Percentiles rank a stretch among this genome's conserved stretches.
These are phyloP conservation scores for Plecotus auritus DNA, from an alignment of 2,113 vertebrate species.

Conservation along the genomic window DNA sequence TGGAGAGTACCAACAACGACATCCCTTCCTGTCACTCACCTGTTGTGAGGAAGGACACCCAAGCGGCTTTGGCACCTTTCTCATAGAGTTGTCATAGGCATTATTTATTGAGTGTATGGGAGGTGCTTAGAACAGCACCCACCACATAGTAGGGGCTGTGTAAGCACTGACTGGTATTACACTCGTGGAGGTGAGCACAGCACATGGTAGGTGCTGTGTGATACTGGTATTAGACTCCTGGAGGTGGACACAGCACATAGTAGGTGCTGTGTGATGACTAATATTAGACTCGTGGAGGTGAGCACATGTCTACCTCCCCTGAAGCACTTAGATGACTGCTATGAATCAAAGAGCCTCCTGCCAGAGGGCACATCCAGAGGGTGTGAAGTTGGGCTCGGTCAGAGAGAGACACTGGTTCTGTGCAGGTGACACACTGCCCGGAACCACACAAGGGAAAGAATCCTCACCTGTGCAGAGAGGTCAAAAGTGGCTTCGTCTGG, in stretches of 20 bases:
- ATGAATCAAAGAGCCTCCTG: background rate
- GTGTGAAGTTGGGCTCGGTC: background rate
- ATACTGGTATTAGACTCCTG: background rate
- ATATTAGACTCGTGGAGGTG: too few relatives aligned
- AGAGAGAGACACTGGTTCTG: background rate
- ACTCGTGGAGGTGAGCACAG: too few relatives aligned
- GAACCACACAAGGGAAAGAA: rapidly evolving
- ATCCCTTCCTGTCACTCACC: background rate
- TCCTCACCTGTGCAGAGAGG: constrained; percentile 71
- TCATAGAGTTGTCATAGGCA: background rate
- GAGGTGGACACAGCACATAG: too few relatives aligned
- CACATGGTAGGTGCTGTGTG: too few relatives aligned
- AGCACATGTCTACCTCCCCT: background rate
- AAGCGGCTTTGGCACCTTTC: background rate
- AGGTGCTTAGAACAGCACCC: background rate
- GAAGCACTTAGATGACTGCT: background rate
- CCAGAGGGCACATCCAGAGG: background rate
- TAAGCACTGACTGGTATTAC: background rate
- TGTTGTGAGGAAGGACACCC: background rate
- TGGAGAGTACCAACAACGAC: background rate
- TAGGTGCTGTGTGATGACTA: background rate
- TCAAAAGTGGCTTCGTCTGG: constrained; percentile 75
- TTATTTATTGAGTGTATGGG: rapidly evolving
- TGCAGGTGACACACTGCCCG: background rate
- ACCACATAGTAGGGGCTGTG: rapidly evolving